A percentile compares a stretch with the other conserved stretches of the same genome.
Conservation (phyloP, 2,888 invertebrate species). For the Thymelicus lineola region DNA sequence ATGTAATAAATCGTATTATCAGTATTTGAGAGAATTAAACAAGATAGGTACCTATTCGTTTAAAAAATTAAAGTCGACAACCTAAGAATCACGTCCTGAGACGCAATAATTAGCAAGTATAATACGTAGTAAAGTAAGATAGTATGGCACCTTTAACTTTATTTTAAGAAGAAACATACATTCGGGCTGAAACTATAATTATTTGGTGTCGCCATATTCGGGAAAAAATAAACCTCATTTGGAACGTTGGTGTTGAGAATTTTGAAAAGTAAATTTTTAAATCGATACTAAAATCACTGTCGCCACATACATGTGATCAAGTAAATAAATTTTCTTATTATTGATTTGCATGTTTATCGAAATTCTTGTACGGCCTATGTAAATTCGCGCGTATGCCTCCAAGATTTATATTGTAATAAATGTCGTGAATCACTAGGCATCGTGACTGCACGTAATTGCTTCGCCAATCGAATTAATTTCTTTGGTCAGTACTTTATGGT, state of each 20-base stretch:
- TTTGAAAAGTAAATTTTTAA: not conserved
- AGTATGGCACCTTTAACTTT: too few relatives aligned
- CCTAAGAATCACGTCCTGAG: too few relatives aligned
- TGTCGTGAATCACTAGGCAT: slow-evolving; percentile 73
- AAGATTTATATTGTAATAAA: slow-evolving; percentile 74
- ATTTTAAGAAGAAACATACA: too few relatives aligned
- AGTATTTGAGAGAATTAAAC: too few relatives aligned
- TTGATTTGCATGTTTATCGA: slow-evolving; percentile 63
- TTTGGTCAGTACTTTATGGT: slow-evolving; percentile 74
- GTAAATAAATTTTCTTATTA: slow-evolving; percentile 44
- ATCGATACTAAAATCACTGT: not conserved
- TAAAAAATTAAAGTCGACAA: too few relatives aligned
- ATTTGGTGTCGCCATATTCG: too few relatives aligned
- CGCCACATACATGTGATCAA: slow-evolving; percentile 32
- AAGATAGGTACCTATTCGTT: too few relatives aligned
- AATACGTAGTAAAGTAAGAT: too few relatives aligned
- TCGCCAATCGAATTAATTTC: slow-evolving; percentile 81
- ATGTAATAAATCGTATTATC: too few relatives aligned
- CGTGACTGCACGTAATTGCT: slow-evolving; percentile 82
- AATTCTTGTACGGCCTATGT: slow-evolving; percentile 65
- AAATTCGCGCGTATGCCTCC: slow-evolving; percentile 65
- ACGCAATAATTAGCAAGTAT: too few relatives aligned
- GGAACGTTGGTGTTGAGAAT: not conserved
- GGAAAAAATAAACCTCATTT: not conserved
- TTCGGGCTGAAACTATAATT: too few relatives aligned